Base-by-base conservation (phyloP, 2,797 vertebrate genomes). In the Gambusia yucatana region DNA sequence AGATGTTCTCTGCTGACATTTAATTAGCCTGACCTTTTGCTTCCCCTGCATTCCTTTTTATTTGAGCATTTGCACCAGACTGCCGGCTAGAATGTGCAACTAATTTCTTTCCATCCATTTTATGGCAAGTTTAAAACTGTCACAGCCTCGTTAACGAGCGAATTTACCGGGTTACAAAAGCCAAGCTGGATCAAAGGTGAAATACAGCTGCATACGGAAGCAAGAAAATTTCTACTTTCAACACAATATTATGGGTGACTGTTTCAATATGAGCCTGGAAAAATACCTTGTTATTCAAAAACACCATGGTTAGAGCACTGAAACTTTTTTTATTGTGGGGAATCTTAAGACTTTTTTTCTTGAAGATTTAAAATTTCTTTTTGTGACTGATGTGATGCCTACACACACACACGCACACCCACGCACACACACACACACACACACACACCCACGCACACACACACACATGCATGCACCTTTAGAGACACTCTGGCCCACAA, bases 11-110 rank as follows among this genome's bases (percentile, higher is more conserved):
- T 92, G 79, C 85, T 90, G 91, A 93, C 89, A 92, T 94, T 94
- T 95, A 94, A 94, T 94, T 88, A 94, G 93, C 52, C 82, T 86
- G 93, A 94, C 93, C 93, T 95, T 95, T 93, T 78, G 73, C 80
- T 78, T 84, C 80, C 78, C 77, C 74, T 87, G 77, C 76, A 67
- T 80, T 84, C 61, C 67, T 86, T 90, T 65, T 93, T 81, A 89
- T 93, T 82, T 76, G 52, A 82, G 85, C 61, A 3, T 88, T 77
- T 4, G 28, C 82, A 86, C 80, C 84, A 86, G 88, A 87, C 76
- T 86, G 83, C 84, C 85, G 86, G 86, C 75, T 63, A 83, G 88
- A 93, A 93, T 91, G 79, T 39, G 33, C 65, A 88, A 86, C 77
- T 59, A 75, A 72, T 82, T 33, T 82, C 72, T 79, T 80, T 87